Conservation (phyloP, 1,140 invertebrate species). For the Brachionus angularis region DNA sequence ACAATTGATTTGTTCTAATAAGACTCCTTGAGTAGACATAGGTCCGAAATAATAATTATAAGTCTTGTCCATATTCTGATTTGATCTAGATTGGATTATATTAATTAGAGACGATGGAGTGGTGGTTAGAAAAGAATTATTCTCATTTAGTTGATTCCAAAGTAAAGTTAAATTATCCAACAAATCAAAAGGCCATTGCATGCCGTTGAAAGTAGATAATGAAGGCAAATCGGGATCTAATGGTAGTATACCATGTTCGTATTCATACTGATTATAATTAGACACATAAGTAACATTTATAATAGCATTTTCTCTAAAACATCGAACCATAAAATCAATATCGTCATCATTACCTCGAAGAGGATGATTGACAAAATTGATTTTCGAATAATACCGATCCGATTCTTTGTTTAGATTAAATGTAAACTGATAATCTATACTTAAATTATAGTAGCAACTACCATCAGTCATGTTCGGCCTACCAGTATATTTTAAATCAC, state of each 20-base stretch:
- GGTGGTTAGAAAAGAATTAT: neutral
- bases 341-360: slow-evolving; percentile 6
- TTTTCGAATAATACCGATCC: slow-evolving; percentile 3
- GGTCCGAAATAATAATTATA: slow-evolving; percentile 6
- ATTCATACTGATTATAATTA: neutral
- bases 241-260: no score
- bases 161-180: slow-evolving; percentile 2
- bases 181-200: no score
- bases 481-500: slow-evolving; percentile 21
- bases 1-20: neutral
- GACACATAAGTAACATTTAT: slow-evolving; percentile 20
- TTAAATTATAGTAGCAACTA: slow-evolving; percentile 29
- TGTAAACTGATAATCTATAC: slow-evolving; percentile 37
- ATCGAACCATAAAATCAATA: slow-evolving; percentile 43
- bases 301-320: neutral
- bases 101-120: neutral
- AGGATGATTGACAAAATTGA: slow-evolving; percentile 42
- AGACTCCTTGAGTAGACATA: neutral
- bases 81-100: neutral
- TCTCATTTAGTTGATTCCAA: neutral
- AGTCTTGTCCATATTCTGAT: no score
- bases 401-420: slow-evolving; percentile 40
- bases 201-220: no score
- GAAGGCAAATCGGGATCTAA: no score
- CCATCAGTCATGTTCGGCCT: slow-evolving; percentile 10